phyloP scores from a whole-genome alignment of 1,140 invertebrate genomes.

The Drosophila guanche region DNA sequence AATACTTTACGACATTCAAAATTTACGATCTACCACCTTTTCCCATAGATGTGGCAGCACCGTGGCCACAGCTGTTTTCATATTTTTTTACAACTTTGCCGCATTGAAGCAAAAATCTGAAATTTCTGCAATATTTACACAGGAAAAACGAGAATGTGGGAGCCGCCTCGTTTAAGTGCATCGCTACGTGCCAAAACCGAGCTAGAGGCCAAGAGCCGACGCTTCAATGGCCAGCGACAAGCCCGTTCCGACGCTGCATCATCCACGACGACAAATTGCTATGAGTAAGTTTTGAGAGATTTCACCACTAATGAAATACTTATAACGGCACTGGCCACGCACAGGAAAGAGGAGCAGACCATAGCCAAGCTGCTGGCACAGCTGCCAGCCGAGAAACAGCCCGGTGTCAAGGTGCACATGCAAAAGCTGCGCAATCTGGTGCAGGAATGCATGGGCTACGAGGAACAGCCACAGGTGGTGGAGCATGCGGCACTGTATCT shows the following conservation, averaged over 20 bases:
- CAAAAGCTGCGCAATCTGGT: conserved; percentile 75
- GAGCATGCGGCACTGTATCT: conserved; percentile 74
- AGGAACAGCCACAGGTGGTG: conserved; percentile 77
- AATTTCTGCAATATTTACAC: not conserved
- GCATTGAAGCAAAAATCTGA: conserved; percentile 12
- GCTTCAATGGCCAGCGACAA: conserved; percentile 31
- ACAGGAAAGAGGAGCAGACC: conserved; percentile 59
- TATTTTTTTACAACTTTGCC: not conserved
- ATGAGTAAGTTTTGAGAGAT: conserved; percentile 53
- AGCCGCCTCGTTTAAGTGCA: conserved; percentile 70
- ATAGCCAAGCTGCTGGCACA: conserved; percentile 62
- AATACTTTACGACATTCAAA: not conserved
- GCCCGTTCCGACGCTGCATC: not conserved
- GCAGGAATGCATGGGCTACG: conserved; percentile 79
- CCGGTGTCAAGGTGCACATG: conserved; percentile 63
- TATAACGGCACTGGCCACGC: not conserved
- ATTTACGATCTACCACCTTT: no score
- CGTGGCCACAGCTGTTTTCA: not conserved
- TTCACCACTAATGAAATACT: conserved; percentile 54
- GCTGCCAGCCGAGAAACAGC: conserved; percentile 58
- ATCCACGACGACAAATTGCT: conserved; percentile 53
- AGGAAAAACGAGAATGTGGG: conserved; percentile 57
- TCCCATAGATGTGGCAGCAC: not conserved
- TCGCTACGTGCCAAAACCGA: conserved; percentile 74
- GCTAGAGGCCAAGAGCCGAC: conserved; percentile 59